Conservation (phyloP, 2,888 invertebrate species). For the Drosophila aldrichi region DNA sequence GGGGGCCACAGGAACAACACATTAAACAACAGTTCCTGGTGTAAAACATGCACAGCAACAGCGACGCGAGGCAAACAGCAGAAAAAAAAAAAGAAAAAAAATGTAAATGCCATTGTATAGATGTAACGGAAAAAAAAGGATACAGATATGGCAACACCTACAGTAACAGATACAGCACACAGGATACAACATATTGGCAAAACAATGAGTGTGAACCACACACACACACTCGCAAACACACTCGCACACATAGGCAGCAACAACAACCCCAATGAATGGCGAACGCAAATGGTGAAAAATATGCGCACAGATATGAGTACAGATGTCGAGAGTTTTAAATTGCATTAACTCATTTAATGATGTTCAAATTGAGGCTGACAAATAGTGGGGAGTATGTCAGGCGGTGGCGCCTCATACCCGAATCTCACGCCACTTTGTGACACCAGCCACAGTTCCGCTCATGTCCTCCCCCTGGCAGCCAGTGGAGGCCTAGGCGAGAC, state of each 20-base stretch:
- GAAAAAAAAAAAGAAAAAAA: constrained; percentile 22
- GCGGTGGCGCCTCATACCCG: constrained; percentile 35
- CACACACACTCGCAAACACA: constrained; percentile 4
- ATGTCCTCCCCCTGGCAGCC: not conserved
- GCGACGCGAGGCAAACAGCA: not conserved
- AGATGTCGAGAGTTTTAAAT: constrained; percentile 73
- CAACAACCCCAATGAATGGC: constrained; percentile 20
- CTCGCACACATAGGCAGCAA: not conserved
- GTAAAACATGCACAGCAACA: constrained; percentile 50
- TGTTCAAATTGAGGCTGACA: constrained; percentile 71
- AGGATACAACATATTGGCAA: constrained; percentile 54
- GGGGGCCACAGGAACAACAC: constrained; percentile 43
- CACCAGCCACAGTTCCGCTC: constrained; percentile 28
- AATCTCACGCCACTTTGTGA: constrained; percentile 70
- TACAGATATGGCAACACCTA: constrained; percentile 44
- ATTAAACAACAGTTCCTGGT: constrained; percentile 65
- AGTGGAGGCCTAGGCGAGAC: constrained; percentile 19
- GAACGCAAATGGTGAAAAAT: constrained; percentile 38
- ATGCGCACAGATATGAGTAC: constrained; percentile 52
- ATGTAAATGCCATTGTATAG: constrained; percentile 65
- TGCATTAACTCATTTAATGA: constrained; percentile 77
- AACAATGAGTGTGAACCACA: constrained; percentile 34
- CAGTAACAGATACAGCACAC: constrained; percentile 20
- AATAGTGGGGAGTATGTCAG: constrained; percentile 50
- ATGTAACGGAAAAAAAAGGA: constrained; percentile 49